phyloP scores from a whole-genome alignment of 2,797 vertebrate species.

The Xenopus petersii region DNA sequence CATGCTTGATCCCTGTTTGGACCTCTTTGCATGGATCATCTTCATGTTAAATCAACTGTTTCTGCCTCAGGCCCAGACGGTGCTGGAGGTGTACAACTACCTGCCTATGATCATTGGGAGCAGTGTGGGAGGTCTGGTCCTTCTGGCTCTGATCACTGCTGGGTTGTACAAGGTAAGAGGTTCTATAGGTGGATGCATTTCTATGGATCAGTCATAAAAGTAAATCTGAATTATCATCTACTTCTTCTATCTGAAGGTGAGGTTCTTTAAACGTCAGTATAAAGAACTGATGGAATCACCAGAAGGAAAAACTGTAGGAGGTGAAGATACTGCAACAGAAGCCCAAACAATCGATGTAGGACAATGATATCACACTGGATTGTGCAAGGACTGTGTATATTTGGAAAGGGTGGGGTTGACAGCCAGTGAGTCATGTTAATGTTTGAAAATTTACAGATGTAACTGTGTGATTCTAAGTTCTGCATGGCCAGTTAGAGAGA shows the following conservation, averaged over 20 bases:
- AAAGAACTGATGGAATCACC: conserved; percentile 69
- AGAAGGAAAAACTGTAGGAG: conserved; percentile 19
- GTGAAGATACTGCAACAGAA: neutral
- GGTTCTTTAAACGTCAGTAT: conserved; percentile 84
- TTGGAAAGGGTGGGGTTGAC: no score
- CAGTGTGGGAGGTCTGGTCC: conserved; percentile 67
- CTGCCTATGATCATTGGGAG: conserved; percentile 74
- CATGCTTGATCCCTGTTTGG: no score
- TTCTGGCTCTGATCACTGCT: conserved; percentile 67
- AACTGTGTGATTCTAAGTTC: no score
- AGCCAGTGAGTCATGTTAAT: no score
- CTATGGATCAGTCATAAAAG: no score
- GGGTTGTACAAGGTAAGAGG: conserved; percentile 77
- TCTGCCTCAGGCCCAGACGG: conserved; percentile 48
- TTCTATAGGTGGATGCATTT: no score
- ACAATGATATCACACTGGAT: no score
- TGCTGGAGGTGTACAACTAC: conserved; percentile 69
- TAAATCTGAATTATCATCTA: neutral
- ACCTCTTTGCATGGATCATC: no score
- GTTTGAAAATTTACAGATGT: no score
- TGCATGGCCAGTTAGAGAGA: no score
- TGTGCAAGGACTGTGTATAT: no score
- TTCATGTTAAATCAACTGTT: no score
- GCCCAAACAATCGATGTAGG: neutral
- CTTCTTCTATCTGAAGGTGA: conserved; percentile 60